phyloP scores from a whole-genome alignment of 1,140 invertebrate genomes.

The Megalopta genalis region DNA sequence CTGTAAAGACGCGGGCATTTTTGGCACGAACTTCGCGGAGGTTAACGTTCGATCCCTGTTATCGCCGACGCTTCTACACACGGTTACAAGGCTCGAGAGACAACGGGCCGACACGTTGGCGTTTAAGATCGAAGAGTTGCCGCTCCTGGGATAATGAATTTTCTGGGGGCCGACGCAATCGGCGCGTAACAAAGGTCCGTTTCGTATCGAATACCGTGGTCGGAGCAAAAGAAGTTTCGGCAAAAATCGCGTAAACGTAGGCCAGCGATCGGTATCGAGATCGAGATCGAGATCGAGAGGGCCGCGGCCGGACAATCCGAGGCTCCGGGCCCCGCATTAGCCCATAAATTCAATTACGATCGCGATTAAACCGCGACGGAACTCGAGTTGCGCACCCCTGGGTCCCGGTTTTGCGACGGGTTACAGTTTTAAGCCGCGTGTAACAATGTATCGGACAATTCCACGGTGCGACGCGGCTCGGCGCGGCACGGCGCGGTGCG shows the following conservation, averaged over 20 bases:
- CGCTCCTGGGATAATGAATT: too few species aligned
- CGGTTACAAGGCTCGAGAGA: too few species aligned
- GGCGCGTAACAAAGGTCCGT: too few species aligned
- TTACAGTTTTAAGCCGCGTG: slow-evolving; percentile 11
- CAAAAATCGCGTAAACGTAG: neutral
- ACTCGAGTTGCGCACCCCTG: neutral
- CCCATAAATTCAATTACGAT: slow-evolving; percentile 48
- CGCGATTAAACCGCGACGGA: slow-evolving; percentile 27
- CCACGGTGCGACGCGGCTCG: slow-evolving; percentile 9
- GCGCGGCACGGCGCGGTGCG: too few species aligned
- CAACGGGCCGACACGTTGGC: too few species aligned
- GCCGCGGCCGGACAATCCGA: neutral
- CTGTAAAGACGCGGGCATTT: too few species aligned
- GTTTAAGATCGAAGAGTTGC: too few species aligned
- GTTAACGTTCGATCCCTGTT: too few species aligned
- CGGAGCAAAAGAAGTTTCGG: neutral
- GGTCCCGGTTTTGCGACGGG: neutral
- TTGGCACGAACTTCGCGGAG: too few species aligned
- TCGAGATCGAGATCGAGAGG: neutral
- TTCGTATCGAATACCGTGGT: too few species aligned
- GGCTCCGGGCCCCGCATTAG: neutral
- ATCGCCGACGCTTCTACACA: too few species aligned
- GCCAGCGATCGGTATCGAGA: neutral
- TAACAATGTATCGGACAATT: slow-evolving; percentile 44
- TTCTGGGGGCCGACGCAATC: too few species aligned